phyloP scores from a whole-genome alignment of 2,888 invertebrate genomes.

The Acrobasis consociella region DNA sequence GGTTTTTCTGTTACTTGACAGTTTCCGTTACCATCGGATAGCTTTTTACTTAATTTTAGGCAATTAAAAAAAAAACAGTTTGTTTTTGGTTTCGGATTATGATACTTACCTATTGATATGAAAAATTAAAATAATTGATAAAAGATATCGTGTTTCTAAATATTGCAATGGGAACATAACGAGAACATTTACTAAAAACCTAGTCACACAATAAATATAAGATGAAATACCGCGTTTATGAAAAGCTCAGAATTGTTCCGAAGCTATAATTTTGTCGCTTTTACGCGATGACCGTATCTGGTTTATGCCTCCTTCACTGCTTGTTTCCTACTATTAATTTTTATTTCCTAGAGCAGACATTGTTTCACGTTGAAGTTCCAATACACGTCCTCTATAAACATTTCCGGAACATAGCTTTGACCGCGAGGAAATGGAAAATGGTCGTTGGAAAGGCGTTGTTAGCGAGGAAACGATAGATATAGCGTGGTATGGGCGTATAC shows the following conservation, averaged over 20 bases:
- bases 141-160: too few relatives aligned
- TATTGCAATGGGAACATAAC: neutral
- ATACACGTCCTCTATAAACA: constrained; percentile 12
- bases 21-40: too few relatives aligned
- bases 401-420: constrained; percentile 8
- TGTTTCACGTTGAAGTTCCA: constrained; percentile 21
- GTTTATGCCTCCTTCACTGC: constrained; percentile 52
- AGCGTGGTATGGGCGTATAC: constrained; percentile 38
- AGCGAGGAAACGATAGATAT: constrained; percentile 36
- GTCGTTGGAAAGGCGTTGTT: constrained; percentile 34
- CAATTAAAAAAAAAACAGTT: too few relatives aligned
- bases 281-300: constrained; percentile 54
- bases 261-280: constrained; percentile 52
- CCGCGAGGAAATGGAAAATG: constrained; percentile 47
- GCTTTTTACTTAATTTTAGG: too few relatives aligned
- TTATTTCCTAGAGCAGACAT: constrained; percentile 30
- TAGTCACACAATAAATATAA: constrained; percentile 33
- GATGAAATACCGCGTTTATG: constrained; percentile 37
- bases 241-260: constrained; percentile 42
- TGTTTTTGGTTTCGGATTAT: too few relatives aligned
- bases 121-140: too few relatives aligned
- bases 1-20: too few relatives aligned
- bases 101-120: too few relatives aligned
- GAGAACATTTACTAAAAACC: neutral
- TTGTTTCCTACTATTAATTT: constrained; percentile 52